Evolutionary conservation across 2,888 invertebrate species (phyloP), one percentile per base, ranked within the genome.

Genomic region (Ctena decussata): DNA sequence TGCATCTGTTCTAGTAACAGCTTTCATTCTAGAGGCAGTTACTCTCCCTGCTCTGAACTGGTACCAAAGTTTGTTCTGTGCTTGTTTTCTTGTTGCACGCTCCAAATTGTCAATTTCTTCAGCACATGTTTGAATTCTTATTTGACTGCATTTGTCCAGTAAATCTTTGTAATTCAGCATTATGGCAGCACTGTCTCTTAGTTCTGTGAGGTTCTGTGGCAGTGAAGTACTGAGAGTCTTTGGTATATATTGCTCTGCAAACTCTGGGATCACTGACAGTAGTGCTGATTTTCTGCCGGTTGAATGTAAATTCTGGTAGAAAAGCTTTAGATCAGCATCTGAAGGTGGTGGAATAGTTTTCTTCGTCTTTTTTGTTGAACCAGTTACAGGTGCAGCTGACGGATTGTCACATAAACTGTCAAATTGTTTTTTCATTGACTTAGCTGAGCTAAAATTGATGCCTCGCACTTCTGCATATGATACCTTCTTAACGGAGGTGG

Each of bases 11-110:
- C 37, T 24, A 24, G 37, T 57, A 11, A 60, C 79, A 11, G 53
- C 72, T 21, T 72, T 71, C 44, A 73, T 39, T 49, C 35, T 73
- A 1, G 79, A 81, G 11, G 81, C 46, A 37, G 81, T 81, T 46
- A 81, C 35, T 39, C 81, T n/a, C 8, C 83, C 83, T 32, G 83
- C 74, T 32, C 79, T 57, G 24, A 79, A 79, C 37, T 41, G 12
- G 30, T 71, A 75, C 84, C 80, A 84, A 6, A 72, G 35, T n/a
- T 80, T 80, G 46, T 35, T 27, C 30, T 84, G 37, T n/a, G 76
- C 3, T 44, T 79, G 84, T 18, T 75, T 15, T 15, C 76, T 70
- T 15, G 84, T 80, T 46, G 46, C 46, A 46, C 46, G 12, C 21
- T 46, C 46, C 8, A 46, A 8, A 15, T 46, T 21, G 3, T 46